Evolutionary conservation across 2,888 invertebrate genomes (phyloP).

Genomic region (Norana najaformis): DNA sequence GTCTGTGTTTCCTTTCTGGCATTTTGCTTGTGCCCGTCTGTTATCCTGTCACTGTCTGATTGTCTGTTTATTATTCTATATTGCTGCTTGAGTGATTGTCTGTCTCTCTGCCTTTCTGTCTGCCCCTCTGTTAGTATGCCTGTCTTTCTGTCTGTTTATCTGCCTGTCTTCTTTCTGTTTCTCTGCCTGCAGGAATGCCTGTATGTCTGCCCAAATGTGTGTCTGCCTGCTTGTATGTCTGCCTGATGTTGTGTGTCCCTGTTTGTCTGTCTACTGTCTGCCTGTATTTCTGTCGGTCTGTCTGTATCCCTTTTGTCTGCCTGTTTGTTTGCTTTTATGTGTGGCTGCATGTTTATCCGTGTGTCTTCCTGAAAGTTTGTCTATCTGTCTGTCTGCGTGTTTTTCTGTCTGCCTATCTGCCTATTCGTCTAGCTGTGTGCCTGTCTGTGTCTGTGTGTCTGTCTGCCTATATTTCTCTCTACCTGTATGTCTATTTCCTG

Average conservation of each 20-base stretch:
- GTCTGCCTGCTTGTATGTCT: background rate
- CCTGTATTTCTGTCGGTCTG: background rate
- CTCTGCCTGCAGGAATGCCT: too few relatives aligned
- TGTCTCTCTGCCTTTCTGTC: background rate
- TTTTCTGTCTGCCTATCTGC: background rate
- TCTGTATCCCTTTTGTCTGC: too few relatives aligned
- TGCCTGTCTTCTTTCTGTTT: too few relatives aligned
- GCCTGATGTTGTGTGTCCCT: background rate
- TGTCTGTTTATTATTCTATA: background rate
- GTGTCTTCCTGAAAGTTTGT: background rate
- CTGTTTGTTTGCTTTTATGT: too few relatives aligned
- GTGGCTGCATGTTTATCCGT: background rate
- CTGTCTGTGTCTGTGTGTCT: too few relatives aligned
- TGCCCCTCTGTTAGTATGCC: background rate
- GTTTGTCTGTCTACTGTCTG: background rate
- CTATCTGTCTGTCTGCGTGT: background rate
- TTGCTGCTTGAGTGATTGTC: too few relatives aligned
- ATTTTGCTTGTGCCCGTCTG: background rate
- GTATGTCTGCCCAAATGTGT: too few relatives aligned
- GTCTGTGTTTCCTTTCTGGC: background rate
- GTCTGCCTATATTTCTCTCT: background rate
- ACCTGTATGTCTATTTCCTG: background rate
- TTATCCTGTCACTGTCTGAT: background rate
- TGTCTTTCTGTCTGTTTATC: background rate
- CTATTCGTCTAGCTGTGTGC: background rate